phyloP scores from a whole-genome alignment of 2,797 vertebrate species.

The Salarias fasciatus region DNA sequence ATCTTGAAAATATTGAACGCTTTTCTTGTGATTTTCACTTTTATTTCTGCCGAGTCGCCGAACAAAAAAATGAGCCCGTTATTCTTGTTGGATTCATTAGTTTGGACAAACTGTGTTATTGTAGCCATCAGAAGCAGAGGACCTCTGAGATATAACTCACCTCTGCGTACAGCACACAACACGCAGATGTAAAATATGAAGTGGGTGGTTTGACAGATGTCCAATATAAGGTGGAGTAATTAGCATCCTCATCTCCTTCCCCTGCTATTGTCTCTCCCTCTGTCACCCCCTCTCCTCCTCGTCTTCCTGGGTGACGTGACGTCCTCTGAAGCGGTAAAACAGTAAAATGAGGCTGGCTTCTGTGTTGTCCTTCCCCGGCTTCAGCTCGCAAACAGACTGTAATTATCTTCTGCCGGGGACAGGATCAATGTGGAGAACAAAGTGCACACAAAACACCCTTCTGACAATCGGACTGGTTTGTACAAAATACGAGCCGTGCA shows the following conservation, averaged over 20 bases:
- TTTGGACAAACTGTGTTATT: slow-evolving; percentile 51
- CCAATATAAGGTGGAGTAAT: slow-evolving; percentile 80
- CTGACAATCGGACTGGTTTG: slow-evolving; percentile 72
- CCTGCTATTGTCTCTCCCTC: slow-evolving; percentile 43
- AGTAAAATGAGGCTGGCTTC: slow-evolving; percentile 72
- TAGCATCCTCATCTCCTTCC: slow-evolving; percentile 75
- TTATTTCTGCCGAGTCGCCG: not conserved
- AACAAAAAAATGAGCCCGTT: slow-evolving; percentile 9
- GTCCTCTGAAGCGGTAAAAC: slow-evolving; percentile 76
- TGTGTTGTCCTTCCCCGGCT: slow-evolving; percentile 77
- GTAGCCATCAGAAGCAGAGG: slow-evolving; percentile 39
- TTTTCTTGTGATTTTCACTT: slow-evolving; percentile 36
- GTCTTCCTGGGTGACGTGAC: slow-evolving; percentile 70
- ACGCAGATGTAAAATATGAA: slow-evolving; percentile 67
- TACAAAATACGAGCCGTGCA: slow-evolving; percentile 70
- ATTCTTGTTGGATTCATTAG: slow-evolving; percentile 27
- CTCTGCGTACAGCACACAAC: slow-evolving; percentile 32
- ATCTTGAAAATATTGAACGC: slow-evolving; percentile 54
- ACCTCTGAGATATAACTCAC: slow-evolving; percentile 14
- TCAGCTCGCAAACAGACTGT: slow-evolving; percentile 76
- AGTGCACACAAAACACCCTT: slow-evolving; percentile 79
- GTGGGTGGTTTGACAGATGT: slow-evolving; percentile 77
- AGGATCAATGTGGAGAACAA: slow-evolving; percentile 83
- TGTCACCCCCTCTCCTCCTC: slow-evolving; percentile 35
- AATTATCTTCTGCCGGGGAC: slow-evolving; percentile 84